Percentiles rank a stretch among this genome's conserved stretches.
Conservation (phyloP, 2,888 invertebrate species). For the Euplexia lucipara region DNA sequence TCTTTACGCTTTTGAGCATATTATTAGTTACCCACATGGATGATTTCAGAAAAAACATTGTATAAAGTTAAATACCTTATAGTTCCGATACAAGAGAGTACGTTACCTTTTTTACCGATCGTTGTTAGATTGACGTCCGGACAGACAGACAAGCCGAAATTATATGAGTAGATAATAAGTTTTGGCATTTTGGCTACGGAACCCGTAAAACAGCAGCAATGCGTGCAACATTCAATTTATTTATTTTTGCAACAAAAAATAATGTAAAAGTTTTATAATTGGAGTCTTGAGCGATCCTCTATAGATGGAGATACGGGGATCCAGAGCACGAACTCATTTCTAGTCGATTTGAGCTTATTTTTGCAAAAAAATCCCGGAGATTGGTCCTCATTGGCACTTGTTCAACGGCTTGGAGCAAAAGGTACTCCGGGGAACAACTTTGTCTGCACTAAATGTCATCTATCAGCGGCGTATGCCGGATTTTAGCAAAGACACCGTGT, state of each 20-base stretch:
- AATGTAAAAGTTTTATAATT: slow-evolving; percentile 21
- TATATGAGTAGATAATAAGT: too few species aligned
- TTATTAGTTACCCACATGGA: too few species aligned
- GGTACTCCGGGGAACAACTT: slow-evolving; percentile 86
- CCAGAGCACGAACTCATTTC: slow-evolving; percentile 44
- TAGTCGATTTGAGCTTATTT: slow-evolving; percentile 61
- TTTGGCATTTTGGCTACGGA: too few species aligned
- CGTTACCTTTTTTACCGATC: too few species aligned
- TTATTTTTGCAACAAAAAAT: too few species aligned
- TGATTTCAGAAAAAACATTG: too few species aligned
- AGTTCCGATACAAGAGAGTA: too few species aligned
- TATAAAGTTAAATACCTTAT: too few species aligned
- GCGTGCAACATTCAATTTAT: slow-evolving; percentile 1
- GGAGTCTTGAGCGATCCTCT: slow-evolving; percentile 21
- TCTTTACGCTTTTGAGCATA: too few species aligned
- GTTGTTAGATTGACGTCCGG: too few species aligned
- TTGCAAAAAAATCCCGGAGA: slow-evolving; percentile 78
- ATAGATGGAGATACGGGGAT: slow-evolving; percentile 2
- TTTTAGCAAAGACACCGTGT: slow-evolving; percentile 80
- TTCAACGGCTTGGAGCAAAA: slow-evolving; percentile 85
- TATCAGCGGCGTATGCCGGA: slow-evolving; percentile 82
- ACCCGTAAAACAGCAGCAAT: neutral
- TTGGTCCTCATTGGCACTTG: slow-evolving; percentile 85
- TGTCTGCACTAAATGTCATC: slow-evolving; percentile 87
- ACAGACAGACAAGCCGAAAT: too few species aligned